Base-by-base conservation (phyloP, 2,113 vertebrate species). In the Cinclus mexicanus region DNA sequence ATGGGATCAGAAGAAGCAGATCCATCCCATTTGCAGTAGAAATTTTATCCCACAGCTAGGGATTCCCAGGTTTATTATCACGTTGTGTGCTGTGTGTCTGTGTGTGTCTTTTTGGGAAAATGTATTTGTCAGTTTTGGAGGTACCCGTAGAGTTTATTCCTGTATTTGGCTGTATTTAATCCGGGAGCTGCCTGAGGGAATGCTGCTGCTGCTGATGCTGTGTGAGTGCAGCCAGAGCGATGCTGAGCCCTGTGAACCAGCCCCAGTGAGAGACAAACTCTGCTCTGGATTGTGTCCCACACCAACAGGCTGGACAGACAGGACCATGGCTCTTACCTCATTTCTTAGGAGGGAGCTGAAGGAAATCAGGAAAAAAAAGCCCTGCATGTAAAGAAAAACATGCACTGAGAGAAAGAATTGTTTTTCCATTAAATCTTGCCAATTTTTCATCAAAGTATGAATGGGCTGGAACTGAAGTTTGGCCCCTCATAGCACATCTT, bases 91-190 rank as follows among this genome's bases (percentile, higher is more conserved):
- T 3, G 18, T 9, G 1, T 64, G 24, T 16, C 25, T 5, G 4
- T 41, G 33, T 12, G 31, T 24, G 46, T 11, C 5, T 33, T 68
- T 14, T 6, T 69, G 39, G 50, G 68, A 17, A 77, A 49, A 28
- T 19, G 7, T 12, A 1, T 52, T 56, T 74, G 24, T 18, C 47
- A 26, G 14, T 41, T 65, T 42, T 49, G 44, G 39, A 79, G 35
- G 61, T 33, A 83, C 33, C 56, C 68, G 42, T 13, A 4, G 47
- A 29, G 21, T 31, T 67, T 26, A 37, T 59, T 61, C 11, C 28
- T 71, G 42, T 11, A 0, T 2, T 2, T 44, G 65, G n/a, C 4
- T 1, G 8, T 22, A 1, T 59, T 50, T 37, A n/a, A 59, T 59
- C 20, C 64, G 39, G 82, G 69, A 77, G 29, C 72, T 95, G 60